These are phyloP conservation scores for Eudyptes chrysolophus DNA, from an alignment of 2,113 vertebrate species.

Conservation along the genomic window DNA sequence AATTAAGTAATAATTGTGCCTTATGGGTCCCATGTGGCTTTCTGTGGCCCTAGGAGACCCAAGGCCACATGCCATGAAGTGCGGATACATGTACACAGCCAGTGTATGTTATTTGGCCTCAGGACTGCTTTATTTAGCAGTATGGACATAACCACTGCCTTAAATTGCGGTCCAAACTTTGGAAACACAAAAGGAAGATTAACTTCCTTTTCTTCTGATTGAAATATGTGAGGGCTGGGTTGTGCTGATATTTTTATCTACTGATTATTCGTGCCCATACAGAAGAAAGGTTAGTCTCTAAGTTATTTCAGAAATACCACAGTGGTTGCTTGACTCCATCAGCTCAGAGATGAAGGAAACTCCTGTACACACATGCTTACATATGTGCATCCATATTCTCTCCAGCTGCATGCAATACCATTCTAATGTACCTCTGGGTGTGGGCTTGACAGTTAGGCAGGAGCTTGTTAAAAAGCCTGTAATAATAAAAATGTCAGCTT, in stretches of 20 bases:
- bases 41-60: background rate
- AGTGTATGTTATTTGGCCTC: background rate
- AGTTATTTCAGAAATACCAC: background rate
- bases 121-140: background rate
- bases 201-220: background rate
- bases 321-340: background rate
- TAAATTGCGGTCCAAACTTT: background rate
- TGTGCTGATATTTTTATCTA: background rate
- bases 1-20: background rate
- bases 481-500: background rate
- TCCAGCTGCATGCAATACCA: background rate
- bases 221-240: background rate
- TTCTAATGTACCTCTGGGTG: background rate
- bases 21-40: background rate
- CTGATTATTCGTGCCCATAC: background rate
- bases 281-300: background rate
- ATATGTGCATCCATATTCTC: background rate
- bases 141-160: background rate
- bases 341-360: background rate
- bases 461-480: background rate
- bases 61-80: background rate
- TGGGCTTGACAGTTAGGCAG: background rate
- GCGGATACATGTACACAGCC: background rate
- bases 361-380: background rate
- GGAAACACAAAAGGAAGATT: background rate